Evolutionary conservation across 2,888 invertebrate genomes (phyloP).

Genomic region (Schizaphis graminum): DNA sequence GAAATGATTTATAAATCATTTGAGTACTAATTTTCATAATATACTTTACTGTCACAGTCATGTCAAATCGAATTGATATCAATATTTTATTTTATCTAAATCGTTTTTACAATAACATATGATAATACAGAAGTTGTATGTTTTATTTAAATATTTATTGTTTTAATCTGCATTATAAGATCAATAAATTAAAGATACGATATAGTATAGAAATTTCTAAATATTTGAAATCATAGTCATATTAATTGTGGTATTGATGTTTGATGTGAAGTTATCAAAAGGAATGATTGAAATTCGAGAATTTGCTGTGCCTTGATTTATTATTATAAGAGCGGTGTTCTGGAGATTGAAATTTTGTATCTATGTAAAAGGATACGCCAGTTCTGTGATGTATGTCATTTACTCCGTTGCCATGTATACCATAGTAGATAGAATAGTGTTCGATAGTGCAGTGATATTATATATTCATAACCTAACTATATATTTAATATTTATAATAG

Average conservation of each 20-base stretch:
- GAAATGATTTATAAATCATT: not conserved
- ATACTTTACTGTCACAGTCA: not conserved
- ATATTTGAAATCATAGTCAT: not conserved
- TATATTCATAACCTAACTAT: not conserved
- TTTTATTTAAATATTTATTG: not conserved
- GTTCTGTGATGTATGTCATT: not conserved
- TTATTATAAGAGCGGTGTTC: not conserved
- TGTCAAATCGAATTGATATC: not conserved
- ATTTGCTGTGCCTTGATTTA: not conserved
- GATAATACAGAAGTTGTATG: not conserved
- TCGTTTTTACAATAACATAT: not conserved
- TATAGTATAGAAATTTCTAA: not conserved
- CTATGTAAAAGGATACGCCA: constrained; percentile 14
- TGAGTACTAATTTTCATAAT: not conserved
- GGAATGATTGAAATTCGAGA: constrained; percentile 7
- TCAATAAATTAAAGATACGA: not conserved
- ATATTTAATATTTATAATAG: not conserved
- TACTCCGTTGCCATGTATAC: not conserved
- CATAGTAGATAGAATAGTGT: not conserved
- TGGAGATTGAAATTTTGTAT: not conserved
- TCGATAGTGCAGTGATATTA: not conserved
- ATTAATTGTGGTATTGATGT: not conserved
- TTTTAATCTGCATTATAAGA: not conserved
- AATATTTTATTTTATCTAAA: not conserved
- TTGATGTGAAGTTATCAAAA: not conserved